A percentile compares a stretch with the other conserved stretches of the same genome.
These are phyloP conservation scores for Notolepis coatsorum DNA, from an alignment of 2,797 vertebrate species.

Conservation along the genomic window DNA sequence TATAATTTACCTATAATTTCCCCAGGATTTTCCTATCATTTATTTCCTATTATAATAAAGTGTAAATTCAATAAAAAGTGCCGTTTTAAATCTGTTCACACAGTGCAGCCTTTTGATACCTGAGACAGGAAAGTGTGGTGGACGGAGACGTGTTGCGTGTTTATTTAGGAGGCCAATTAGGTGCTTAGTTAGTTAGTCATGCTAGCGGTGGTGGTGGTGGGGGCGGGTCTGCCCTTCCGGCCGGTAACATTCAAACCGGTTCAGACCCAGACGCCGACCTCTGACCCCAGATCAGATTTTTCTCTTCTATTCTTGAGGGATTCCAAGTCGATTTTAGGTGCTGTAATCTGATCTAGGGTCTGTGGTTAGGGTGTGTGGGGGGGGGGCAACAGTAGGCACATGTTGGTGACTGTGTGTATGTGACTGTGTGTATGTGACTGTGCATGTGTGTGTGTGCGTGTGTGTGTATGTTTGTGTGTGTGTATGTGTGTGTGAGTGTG, in stretches of 20 bases:
- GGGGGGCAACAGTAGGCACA: too few relatives aligned
- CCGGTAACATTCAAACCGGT: slow-evolving; percentile 2
- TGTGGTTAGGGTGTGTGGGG: slow-evolving; percentile 26
- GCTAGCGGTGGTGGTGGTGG: too few relatives aligned
- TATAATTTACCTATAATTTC: background rate
- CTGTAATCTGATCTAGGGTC: slow-evolving; percentile 49
- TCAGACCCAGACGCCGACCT: slow-evolving; percentile 19
- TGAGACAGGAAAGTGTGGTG: background rate
- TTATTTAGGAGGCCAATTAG: slow-evolving; percentile 50
- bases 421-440: background rate
- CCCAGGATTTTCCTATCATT: background rate
- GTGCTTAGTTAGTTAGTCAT: slow-evolving; percentile 38
- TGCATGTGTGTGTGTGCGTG: background rate
- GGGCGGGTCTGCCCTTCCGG: slow-evolving; percentile 27
- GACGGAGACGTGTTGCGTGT: slow-evolving; percentile 21
- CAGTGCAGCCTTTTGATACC: slow-evolving; percentile 2
- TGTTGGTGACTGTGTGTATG: background rate
- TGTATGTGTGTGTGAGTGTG: too few relatives aligned
- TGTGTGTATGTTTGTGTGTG: background rate
- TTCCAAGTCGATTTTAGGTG: slow-evolving; percentile 15
- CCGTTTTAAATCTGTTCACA: too few relatives aligned
- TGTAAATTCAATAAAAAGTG: too few relatives aligned
- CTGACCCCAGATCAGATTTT: slow-evolving; percentile 18
- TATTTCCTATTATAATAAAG: too few relatives aligned
- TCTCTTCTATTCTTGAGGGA: slow-evolving; percentile 27